Percentiles rank a stretch among this genome's conserved stretches.
Evolutionary conservation across 1,140 invertebrate species (phyloP).

Genomic region (Aphaenogaster ashmeadi): DNA sequence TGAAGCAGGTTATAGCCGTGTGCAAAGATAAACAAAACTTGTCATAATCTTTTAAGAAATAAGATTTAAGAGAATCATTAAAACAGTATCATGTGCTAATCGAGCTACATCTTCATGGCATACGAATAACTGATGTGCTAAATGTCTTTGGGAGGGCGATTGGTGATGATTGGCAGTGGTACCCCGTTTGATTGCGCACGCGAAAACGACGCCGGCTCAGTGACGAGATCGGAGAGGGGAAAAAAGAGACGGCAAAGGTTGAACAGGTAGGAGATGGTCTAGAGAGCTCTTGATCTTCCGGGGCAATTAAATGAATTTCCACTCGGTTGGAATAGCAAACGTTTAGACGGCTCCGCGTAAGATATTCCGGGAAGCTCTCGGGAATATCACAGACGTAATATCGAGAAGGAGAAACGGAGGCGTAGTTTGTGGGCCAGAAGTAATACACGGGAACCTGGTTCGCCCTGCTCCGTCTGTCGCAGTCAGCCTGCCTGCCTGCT

Average conservation of each 20-base stretch:
- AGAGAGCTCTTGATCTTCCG: constrained; percentile 76
- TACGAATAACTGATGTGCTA: neutral
- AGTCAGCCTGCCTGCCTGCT: constrained; percentile 65
- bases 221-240: neutral
- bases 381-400: constrained; percentile 79
- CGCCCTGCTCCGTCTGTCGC: constrained; percentile 49
- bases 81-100: neutral
- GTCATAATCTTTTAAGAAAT: neutral
- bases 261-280: constrained; percentile 58
- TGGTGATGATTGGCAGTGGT: constrained; percentile 28
- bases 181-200: constrained; percentile 39
- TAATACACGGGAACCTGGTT: constrained; percentile 74
- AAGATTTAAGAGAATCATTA: neutral
- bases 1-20: neutral
- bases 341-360: constrained; percentile 77
- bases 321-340: constrained; percentile 78
- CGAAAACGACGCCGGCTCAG: constrained; percentile 18
- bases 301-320: constrained; percentile 80
- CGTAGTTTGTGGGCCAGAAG: constrained; percentile 78
- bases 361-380: constrained; percentile 76
- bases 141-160: constrained; percentile 6
- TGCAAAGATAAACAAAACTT: neutral
- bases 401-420: constrained; percentile 70
- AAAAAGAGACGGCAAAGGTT: constrained; percentile 68
- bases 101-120: neutral